Conservation (phyloP, 2,113 vertebrate species). For the Labrus mixtus region DNA sequence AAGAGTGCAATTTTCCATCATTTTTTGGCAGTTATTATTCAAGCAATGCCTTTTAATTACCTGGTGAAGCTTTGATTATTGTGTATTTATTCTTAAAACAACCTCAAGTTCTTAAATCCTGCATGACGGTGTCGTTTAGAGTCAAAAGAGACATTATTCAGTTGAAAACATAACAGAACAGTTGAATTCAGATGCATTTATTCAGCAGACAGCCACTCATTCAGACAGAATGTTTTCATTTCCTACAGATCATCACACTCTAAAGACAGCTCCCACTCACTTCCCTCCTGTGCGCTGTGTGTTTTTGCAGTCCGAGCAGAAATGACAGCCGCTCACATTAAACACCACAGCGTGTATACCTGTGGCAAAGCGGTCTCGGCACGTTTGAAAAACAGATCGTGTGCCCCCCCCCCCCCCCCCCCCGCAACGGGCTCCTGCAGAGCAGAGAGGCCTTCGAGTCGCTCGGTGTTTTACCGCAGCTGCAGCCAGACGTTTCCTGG, state of each 20-base stretch:
- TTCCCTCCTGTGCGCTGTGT: slow-evolving; percentile 24
- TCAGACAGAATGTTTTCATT: not conserved
- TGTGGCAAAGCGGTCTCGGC: slow-evolving; percentile 26
- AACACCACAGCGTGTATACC: slow-evolving; percentile 14
- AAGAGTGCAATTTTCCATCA: too few relatives aligned
- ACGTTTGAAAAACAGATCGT: slow-evolving; percentile 29
- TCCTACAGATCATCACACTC: not conserved
- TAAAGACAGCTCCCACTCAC: not conserved
- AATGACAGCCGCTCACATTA: not conserved
- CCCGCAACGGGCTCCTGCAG: slow-evolving; percentile 38
- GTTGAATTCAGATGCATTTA: not conserved
- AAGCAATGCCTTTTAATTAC: too few relatives aligned
- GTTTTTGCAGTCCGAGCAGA: slow-evolving; percentile 37
- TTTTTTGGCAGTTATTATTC: too few relatives aligned
- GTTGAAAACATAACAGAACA: not conserved
- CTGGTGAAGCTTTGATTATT: too few relatives aligned
- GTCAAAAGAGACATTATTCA: not conserved
- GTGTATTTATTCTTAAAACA: too few relatives aligned
- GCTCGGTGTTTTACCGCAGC: slow-evolving; percentile 45
- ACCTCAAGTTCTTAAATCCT: too few relatives aligned
- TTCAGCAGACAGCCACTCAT: not conserved
- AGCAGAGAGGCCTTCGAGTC: slow-evolving; percentile 22
- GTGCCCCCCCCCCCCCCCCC: too few relatives aligned
- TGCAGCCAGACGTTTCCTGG: slow-evolving; percentile 71
- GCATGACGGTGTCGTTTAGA: too few relatives aligned